Evolutionary conservation across 2,888 invertebrate genomes (phyloP).

Genomic region (Oeneis ivallda): DNA sequence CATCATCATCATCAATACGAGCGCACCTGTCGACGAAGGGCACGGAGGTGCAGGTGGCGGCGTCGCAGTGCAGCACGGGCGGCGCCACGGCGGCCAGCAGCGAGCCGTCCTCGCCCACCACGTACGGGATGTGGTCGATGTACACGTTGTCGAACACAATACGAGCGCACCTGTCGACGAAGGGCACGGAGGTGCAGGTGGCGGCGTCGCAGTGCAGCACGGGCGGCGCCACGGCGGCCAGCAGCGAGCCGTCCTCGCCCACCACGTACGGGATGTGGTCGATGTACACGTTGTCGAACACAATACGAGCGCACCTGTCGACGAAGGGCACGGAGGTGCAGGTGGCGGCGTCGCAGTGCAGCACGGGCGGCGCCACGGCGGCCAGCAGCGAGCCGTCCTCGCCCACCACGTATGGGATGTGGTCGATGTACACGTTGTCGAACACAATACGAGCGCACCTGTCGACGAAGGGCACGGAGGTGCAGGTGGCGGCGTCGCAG

Average conservation of each 20-base stretch:
- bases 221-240: conserved; percentile 74
- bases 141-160: conserved; percentile 73
- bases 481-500: conserved; percentile 75
- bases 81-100: conserved; percentile 74
- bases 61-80: conserved; percentile 73
- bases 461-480: conserved; percentile 74
- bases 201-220: conserved; percentile 75
- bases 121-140: conserved; percentile 73
- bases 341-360: conserved; percentile 74
- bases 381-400: conserved; percentile 73
- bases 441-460: conserved; percentile 67
- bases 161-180: conserved; percentile 73
- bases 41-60: conserved; percentile 74
- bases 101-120: conserved; percentile 70
- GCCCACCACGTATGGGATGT: conserved; percentile 72
- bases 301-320: conserved; percentile 64
- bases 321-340: conserved; percentile 76
- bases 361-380: conserved; percentile 71
- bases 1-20: no score
- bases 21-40: conserved; percentile 74
- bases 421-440: conserved; percentile 71
- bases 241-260: conserved; percentile 68
- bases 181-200: conserved; percentile 74
- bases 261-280: conserved; percentile 74
- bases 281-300: conserved; percentile 71